phyloP scores from a whole-genome alignment of 2,113 vertebrate species.

The Drymodes brunneopygia region DNA sequence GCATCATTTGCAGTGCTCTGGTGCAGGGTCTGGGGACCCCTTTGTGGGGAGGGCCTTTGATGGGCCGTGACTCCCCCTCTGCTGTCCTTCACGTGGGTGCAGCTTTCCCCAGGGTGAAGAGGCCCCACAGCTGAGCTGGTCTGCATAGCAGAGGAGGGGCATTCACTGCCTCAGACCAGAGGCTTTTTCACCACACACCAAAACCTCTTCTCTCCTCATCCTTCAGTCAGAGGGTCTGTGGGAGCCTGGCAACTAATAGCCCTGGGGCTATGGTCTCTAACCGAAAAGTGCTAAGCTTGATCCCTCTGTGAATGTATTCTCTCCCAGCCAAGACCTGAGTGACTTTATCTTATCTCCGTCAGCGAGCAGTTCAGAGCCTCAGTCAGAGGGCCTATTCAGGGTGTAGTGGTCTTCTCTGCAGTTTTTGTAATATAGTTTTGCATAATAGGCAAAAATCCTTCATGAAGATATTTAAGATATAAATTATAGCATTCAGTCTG shows the following conservation, averaged over 20 bases:
- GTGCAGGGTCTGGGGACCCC: neutral
- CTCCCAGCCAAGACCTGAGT: too few species aligned
- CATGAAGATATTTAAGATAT: neutral
- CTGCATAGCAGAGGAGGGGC: neutral
- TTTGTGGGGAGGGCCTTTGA: neutral
- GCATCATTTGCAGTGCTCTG: neutral
- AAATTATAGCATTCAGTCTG: neutral
- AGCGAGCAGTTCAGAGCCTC: neutral
- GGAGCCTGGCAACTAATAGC: fast-evolving
- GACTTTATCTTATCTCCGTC: neutral
- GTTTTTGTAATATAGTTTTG: neutral
- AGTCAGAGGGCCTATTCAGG: neutral
- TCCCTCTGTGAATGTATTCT: neutral
- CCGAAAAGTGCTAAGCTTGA: neutral
- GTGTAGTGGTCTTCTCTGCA: neutral
- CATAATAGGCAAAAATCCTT: neutral
- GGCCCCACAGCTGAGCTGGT: neutral
- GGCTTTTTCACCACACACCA: neutral
- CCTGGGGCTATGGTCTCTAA: neutral
- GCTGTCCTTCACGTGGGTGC: neutral
- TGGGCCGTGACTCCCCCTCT: too few species aligned
- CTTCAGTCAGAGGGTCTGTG: neutral
- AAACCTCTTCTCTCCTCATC: neutral
- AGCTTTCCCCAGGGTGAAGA: neutral
- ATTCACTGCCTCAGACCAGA: neutral